Conservation (phyloP, 2,888 invertebrate genomes). For the Diogma glabrata region DNA sequence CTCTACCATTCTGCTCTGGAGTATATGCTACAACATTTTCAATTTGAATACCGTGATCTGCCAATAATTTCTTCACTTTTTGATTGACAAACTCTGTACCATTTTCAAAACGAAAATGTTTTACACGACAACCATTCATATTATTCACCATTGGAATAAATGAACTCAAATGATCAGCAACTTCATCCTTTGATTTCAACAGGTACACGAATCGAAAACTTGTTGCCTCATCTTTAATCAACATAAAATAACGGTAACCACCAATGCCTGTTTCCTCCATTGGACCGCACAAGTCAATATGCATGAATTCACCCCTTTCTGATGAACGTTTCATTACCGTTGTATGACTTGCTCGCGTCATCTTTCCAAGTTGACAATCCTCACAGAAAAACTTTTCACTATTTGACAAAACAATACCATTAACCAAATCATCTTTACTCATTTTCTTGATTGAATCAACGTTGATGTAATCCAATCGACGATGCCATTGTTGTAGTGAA, state of each 20-base stretch:
- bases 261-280: constrained; percentile 10
- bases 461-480: constrained; percentile 17
- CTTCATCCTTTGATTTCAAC: not conserved
- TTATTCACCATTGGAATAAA: not conserved
- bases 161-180: not conserved
- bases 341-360: not conserved
- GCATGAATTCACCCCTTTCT: constrained; percentile 14
- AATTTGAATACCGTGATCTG: no score
- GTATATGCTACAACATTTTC: no score
- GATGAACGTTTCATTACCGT: not conserved
- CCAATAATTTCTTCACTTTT: no score
- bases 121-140: not conserved
- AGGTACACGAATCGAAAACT: not conserved
- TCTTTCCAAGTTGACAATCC: not conserved
- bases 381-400: no score
- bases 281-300: constrained; percentile 13
- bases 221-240: constrained; percentile 17
- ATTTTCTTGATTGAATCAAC: not conserved
- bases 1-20: no score
- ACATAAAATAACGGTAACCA: constrained; percentile 17
- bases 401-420: no score
- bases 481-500: constrained; percentile 14
- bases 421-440: not conserved
- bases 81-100: constrained; percentile 8
- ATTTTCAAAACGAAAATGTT: constrained; percentile 13